A percentile compares a stretch with the other conserved stretches of the same genome.
These are phyloP conservation scores for Leptopilina boulardi DNA, from an alignment of 1,140 invertebrate species.

Conservation along the genomic window DNA sequence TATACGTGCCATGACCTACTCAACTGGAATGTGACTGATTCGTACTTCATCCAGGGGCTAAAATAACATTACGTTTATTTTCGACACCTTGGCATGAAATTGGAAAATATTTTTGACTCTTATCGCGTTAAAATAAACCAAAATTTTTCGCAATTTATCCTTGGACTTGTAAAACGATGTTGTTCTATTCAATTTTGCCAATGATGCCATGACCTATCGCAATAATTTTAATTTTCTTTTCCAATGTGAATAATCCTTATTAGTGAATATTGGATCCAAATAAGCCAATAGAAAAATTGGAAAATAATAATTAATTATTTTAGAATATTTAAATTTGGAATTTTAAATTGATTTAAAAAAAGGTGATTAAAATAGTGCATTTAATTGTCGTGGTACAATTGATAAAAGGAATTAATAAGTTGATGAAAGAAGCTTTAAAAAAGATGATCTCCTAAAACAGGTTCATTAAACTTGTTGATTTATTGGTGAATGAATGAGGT, in stretches of 20 bases:
- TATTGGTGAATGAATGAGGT: background rate
- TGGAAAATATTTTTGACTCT: constrained; percentile 24
- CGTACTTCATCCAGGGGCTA: constrained; percentile 14
- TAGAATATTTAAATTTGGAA: too few species aligned
- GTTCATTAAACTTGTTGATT: constrained; percentile 32
- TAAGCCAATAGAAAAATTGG: too few species aligned
- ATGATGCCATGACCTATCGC: background rate
- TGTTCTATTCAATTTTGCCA: background rate
- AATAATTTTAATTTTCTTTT: background rate
- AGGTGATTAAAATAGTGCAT: too few species aligned
- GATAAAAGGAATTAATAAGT: too few species aligned
- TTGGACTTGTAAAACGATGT: constrained; percentile 10
- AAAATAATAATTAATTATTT: too few species aligned
- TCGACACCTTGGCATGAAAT: constrained; percentile 9
- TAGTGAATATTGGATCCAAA: too few species aligned
- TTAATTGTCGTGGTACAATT: too few species aligned
- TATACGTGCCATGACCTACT: constrained; percentile 21
- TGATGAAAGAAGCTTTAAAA: background rate
- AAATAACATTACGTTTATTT: constrained; percentile 15
- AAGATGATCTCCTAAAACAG: constrained; percentile 4
- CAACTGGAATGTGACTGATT: constrained; percentile 29
- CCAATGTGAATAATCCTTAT: too few species aligned
- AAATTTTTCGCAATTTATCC: background rate
- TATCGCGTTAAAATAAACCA: background rate
- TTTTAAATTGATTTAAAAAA: too few species aligned